phyloP scores from a whole-genome alignment of 1,140 invertebrate species.

The Copidosoma floridanum region DNA sequence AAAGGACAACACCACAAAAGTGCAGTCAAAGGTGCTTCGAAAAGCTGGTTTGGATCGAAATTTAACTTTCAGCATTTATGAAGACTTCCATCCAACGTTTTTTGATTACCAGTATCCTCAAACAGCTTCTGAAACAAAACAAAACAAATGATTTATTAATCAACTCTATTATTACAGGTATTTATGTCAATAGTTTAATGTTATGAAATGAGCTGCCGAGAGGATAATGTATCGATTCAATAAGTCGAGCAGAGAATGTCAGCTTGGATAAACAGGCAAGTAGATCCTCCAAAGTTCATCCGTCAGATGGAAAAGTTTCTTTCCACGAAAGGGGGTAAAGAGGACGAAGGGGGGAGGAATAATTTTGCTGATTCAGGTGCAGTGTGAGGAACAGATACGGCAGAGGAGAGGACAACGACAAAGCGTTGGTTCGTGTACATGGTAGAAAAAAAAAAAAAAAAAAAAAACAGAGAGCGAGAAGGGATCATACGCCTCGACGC shows the following conservation, averaged over 20 bases:
- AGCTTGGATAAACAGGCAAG: too few relatives aligned
- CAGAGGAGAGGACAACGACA: neutral
- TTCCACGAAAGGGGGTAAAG: too few relatives aligned
- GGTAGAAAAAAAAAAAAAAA: neutral
- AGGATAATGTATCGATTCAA: too few relatives aligned
- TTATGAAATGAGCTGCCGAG: too few relatives aligned
- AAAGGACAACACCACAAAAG: constrained; percentile 1
- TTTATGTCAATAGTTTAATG: too few relatives aligned
- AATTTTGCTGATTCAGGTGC: constrained; percentile 6
- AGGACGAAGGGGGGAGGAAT: neutral
- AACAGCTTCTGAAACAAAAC: constrained; percentile 25
- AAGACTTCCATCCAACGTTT: too few relatives aligned
- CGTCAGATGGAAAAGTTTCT: too few relatives aligned
- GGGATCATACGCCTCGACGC: constrained; percentile 6
- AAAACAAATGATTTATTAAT: too few relatives aligned
- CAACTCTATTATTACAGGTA: too few relatives aligned
- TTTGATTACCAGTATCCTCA: too few relatives aligned
- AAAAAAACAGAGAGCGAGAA: constrained; percentile 10
- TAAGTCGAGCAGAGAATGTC: too few relatives aligned
- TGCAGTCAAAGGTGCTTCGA: constrained; percentile 10
- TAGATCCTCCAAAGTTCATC: too few relatives aligned
- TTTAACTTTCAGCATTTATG: constrained; percentile 27
- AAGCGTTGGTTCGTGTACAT: neutral
- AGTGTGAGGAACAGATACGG: neutral
- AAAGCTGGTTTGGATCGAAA: constrained; percentile 6